phyloP scores from a whole-genome alignment of 2,797 vertebrate species.

The Hozukius guyotensis region DNA sequence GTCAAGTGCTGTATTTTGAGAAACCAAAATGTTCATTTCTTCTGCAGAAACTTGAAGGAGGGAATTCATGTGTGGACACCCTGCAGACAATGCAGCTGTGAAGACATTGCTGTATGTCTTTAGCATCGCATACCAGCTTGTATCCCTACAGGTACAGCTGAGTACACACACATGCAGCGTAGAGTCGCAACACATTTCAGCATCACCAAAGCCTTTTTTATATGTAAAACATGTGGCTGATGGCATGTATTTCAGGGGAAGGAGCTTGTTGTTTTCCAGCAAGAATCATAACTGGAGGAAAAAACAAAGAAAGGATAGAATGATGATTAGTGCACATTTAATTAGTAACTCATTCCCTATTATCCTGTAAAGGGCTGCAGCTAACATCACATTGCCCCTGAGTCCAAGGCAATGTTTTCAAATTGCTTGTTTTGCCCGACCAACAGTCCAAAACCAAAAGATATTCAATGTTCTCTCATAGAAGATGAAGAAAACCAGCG shows the following conservation, averaged over 20 bases:
- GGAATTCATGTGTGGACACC: background rate
- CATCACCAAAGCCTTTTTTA: background rate
- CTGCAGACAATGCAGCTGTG: constrained; percentile 48
- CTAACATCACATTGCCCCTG: background rate
- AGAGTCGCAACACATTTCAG: background rate
- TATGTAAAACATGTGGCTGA: background rate
- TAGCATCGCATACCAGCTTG: constrained; percentile 3
- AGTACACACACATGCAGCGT: constrained; percentile 9
- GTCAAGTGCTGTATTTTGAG: background rate
- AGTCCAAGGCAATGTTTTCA: background rate
- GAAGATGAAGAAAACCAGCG: background rate
- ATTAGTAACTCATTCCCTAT: background rate
- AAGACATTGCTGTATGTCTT: constrained; percentile 29
- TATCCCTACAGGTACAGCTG: constrained; percentile 42
- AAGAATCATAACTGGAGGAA: background rate
- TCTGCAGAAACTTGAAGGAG: background rate
- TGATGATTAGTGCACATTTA: background rate
- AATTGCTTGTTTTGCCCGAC: background rate
- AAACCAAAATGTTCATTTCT: background rate
- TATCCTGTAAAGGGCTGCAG: background rate
- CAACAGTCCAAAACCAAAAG: background rate
- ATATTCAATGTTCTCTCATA: background rate
- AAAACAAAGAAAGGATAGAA: background rate
- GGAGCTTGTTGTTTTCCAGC: background rate
- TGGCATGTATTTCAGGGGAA: background rate